Percentiles rank a stretch among this genome's conserved stretches.
Evolutionary conservation across 1,140 invertebrate genomes (phyloP).

Genomic region (Coelopa frigida): DNA sequence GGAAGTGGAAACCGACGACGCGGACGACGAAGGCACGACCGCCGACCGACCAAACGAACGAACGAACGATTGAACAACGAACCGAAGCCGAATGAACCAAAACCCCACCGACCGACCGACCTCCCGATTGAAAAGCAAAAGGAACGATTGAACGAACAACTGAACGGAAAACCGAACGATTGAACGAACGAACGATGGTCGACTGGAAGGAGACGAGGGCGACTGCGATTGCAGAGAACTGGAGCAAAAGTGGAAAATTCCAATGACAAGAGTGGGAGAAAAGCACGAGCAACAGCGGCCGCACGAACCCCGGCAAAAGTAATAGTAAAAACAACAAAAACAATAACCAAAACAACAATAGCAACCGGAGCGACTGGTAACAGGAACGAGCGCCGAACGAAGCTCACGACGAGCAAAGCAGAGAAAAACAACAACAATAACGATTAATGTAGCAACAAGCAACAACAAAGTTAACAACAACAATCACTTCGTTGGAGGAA

Average conservation of each 20-base stretch:
- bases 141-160: background rate
- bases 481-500: too few relatives aligned
- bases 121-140: background rate
- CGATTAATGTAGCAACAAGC: background rate
- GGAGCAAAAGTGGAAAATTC: too few relatives aligned
- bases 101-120: background rate
- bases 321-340: background rate
- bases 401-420: background rate
- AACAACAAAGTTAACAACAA: background rate
- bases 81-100: background rate
- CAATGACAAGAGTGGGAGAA: background rate
- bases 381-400: background rate
- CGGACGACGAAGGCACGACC: background rate
- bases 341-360: background rate
- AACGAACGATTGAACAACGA: background rate
- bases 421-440: background rate
- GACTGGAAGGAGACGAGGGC: too few relatives aligned
- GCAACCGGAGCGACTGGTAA: background rate
- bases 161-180: background rate
- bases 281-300: background rate
- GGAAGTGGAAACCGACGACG: too few relatives aligned
- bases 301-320: background rate
- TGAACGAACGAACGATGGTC: too few relatives aligned
- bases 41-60: background rate
- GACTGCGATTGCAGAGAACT: too few relatives aligned